Base-by-base conservation (phyloP, 92 coral and sea anemone species). In the Paragorgia papillata region DNA sequence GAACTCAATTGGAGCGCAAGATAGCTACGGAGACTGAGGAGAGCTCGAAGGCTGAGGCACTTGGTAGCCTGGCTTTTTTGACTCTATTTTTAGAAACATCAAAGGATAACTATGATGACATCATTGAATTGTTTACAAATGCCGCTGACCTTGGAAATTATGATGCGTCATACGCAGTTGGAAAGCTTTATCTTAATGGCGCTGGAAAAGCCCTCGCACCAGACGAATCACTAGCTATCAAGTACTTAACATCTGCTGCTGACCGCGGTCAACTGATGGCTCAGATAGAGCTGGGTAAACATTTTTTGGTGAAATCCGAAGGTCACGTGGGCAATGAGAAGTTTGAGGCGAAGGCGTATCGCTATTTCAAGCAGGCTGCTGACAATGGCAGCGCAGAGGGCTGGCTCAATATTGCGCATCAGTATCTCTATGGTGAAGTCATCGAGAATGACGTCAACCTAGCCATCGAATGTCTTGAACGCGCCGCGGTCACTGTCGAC, bases 211-310 rank as follows among this genome's bases (percentile, higher is more conserved):
- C 25, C 64, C 58, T 53, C 10, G 27, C 43, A 18, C 78, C 78
- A 35, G 54, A 54, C 58, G 64, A 71, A 71, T 30, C 57, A 18
- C 64, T 71, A 34, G 78, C 78, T 34, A 55, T 71, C 18, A 54
- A 71, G 78, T 71, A 71, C 65, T 34, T 71, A 1, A 53, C 78
- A 1, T n/a, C 35, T 3, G 78, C 64, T 21, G 78, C 78, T 71
- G 78, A 71, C 49, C 78, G 54, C 50, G 78, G 64, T 14, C 78
- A 71, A 15, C 64, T 71, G 64, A 71, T 71, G 64, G 78, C 78
- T 51, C 78, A 71, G n/a, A 71, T 71, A 24, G 78, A 71, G 27
- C 53, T 71, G 6, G 78, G 64, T 9, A 71, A 71, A 20, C 51
- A 51, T 17, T 71, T 71, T 26, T 41, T 71, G 1, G 54, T 30